Evolutionary conservation across 2,888 invertebrate genomes (phyloP).

Genomic region (Agriopis leucophaearia): DNA sequence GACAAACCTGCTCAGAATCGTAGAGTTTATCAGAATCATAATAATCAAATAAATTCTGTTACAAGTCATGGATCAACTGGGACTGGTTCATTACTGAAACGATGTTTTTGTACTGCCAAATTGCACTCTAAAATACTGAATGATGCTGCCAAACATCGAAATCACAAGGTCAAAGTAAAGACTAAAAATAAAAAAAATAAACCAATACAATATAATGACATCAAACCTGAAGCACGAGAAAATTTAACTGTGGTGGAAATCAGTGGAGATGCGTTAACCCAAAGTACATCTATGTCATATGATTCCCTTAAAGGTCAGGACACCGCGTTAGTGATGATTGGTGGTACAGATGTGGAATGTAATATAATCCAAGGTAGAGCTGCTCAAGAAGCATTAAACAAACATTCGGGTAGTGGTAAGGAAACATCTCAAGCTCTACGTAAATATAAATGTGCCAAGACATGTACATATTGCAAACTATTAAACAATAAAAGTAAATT

Average conservation of each 20-base stretch:
- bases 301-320: background rate
- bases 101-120: conserved; percentile 15
- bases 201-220: background rate
- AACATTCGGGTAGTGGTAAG: background rate
- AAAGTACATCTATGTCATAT: background rate
- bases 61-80: background rate
- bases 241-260: conserved; percentile 4
- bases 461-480: conserved; percentile 13
- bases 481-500: conserved; percentile 1
- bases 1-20: background rate
- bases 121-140: background rate
- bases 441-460: conserved; percentile 16
- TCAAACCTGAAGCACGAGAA: background rate
- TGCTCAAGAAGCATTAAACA: conserved; percentile 1
- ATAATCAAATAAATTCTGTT: background rate
- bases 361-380: conserved; percentile 1
- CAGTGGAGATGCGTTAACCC: conserved; percentile 6
- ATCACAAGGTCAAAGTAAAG: background rate
- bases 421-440: background rate
- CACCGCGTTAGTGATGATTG: background rate
- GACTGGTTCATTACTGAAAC: conserved; percentile 8
- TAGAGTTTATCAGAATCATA: background rate
- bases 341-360: conserved; percentile 7
- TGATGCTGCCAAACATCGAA: background rate
- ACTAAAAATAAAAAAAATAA: background rate